Base-by-base conservation (phyloP, 1,140 invertebrate genomes). In the Pseudomyrmex gracilis region DNA sequence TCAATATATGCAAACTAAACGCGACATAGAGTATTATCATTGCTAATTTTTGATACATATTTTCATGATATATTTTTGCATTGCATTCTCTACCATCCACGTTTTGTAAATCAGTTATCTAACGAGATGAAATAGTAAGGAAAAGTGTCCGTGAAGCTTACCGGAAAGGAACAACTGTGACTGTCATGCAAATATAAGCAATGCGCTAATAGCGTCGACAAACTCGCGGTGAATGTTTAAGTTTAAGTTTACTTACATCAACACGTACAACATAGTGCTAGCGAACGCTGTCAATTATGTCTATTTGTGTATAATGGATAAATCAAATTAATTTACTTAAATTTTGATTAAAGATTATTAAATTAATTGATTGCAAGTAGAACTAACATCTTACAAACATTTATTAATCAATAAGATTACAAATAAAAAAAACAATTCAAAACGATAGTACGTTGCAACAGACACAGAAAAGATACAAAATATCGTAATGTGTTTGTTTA, bases 141-240 rank as follows among this genome's bases (percentile, higher is more conserved):
- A 15, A 57, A 83, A 51, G 5, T 60, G 34, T 64, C 45, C 22
- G 2, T 24, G 24, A 9, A 15, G 2, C 24, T 20, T 47, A 55
- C n/a, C 17, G 9, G 5, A n/a, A 83, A 85, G 61, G 7, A 68
- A 43, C 12, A 73, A 53, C 22, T 63, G 49, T 24, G 63, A 47
- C 7, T 2, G 49, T 12, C 22, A 57, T 67, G 68, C 43, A 85
- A 70, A 86, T n/a, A 84, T 10, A 13, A 10, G 7, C 12, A 24
- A 60, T 20, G 22, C 55, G 77, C 47, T 71, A 86, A 84, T 82
- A 51, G 57, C 58, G 43, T 83, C 10, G 22, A 17, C 51, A 64
- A 86, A 85, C 45, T 57, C 5, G 24, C 12, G 22, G 2, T 22
- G 20, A 51, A 17, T 7, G 15, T 34, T 34, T 34, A 10, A 13